Percentiles rank a stretch among this genome's conserved stretches.
Evolutionary conservation across 2,888 invertebrate genomes (phyloP).

Genomic region (Cephonodes hylas): DNA sequence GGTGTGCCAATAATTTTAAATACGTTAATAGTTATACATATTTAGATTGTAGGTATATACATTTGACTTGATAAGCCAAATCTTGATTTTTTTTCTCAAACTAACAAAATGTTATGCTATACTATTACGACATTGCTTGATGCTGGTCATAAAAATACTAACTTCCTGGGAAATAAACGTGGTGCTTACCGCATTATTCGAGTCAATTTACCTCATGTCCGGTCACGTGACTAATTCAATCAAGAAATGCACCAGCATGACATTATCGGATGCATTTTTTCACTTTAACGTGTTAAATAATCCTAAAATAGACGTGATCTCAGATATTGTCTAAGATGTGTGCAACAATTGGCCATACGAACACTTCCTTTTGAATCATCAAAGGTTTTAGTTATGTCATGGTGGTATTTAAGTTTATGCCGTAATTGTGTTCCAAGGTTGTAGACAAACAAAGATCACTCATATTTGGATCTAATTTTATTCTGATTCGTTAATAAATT

Average conservation of each 20-base stretch:
- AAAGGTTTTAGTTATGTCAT: background rate
- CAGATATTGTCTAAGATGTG: background rate
- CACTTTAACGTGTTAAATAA: background rate
- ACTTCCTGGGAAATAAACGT: background rate
- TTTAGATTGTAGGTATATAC: too few relatives aligned
- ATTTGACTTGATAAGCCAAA: too few relatives aligned
- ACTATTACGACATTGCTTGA: too few relatives aligned
- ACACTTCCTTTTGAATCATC: background rate
- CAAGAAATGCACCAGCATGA: background rate
- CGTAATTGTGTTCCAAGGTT: too few relatives aligned
- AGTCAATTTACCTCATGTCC: slow-evolving; percentile 1
- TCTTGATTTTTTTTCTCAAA: too few relatives aligned
- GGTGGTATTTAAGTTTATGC: background rate
- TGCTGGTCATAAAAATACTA: background rate
- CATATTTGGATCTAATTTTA: too few relatives aligned
- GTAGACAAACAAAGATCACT: too few relatives aligned
- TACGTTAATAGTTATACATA: too few relatives aligned
- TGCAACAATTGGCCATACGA: slow-evolving; percentile 5
- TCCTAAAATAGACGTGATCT: background rate
- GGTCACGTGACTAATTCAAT: background rate
- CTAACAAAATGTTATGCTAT: too few relatives aligned
- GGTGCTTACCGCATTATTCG: background rate
- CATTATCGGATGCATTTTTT: background rate
- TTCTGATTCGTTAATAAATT: too few relatives aligned
- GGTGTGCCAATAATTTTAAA: too few relatives aligned